Evolutionary conservation across 2,888 invertebrate species (phyloP).

Genomic region (Opisthograptis luteolata): DNA sequence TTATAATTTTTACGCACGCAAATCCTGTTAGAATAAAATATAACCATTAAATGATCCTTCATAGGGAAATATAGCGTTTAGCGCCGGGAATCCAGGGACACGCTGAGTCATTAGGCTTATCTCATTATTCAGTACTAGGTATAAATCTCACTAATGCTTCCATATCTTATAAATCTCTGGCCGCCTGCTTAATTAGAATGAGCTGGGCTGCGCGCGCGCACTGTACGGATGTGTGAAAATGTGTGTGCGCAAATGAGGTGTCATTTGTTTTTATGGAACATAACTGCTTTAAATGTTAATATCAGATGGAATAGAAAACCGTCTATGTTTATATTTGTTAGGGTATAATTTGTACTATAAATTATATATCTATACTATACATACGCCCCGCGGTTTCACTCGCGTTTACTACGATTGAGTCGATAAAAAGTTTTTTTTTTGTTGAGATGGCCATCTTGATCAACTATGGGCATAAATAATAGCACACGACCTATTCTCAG

Average conservation of each 20-base stretch:
- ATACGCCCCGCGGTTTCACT: too few species aligned
- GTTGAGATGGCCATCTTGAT: too few species aligned
- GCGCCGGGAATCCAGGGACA: constrained; percentile 23
- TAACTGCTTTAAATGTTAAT: too few species aligned
- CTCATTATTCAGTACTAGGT: constrained; percentile 75
- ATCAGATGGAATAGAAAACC: too few species aligned
- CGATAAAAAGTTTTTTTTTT: too few species aligned
- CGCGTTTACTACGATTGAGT: too few species aligned
- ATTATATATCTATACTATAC: too few species aligned
- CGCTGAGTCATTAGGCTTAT: constrained; percentile 67
- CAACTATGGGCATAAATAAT: too few species aligned
- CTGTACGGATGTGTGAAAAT: constrained; percentile 29
- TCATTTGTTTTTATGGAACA: constrained; percentile 24
- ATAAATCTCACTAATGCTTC: constrained; percentile 80
- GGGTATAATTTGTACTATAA: too few species aligned
- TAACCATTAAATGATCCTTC: constrained; percentile 8
- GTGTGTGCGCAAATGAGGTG: constrained; percentile 38
- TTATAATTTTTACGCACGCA: constrained; percentile 8
- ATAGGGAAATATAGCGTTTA: constrained; percentile 23
- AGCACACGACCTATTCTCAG: too few species aligned
- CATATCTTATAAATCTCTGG: constrained; percentile 80
- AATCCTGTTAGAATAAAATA: constrained; percentile 14
- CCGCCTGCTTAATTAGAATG: constrained; percentile 78
- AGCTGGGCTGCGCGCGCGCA: constrained; percentile 43
- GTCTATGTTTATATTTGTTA: too few species aligned